Base-by-base conservation (phyloP, 2,888 invertebrate species). In the Eledone cirrhosa region DNA sequence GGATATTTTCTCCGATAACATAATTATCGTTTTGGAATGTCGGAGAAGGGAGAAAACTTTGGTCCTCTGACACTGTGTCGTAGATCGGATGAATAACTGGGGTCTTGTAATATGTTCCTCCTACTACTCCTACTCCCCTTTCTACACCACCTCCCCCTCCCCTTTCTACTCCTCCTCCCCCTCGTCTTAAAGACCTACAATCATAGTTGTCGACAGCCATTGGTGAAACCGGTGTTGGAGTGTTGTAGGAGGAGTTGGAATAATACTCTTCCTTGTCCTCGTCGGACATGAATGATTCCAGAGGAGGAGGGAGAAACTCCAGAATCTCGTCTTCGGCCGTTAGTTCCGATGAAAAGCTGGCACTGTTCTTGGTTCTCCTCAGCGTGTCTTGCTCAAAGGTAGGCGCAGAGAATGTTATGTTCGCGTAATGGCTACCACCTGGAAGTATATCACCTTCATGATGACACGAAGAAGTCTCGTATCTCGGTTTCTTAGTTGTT, bases 281-380 rank as follows among this genome's bases (percentile, higher is more conserved):
- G 19, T 87, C 83, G 0, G 88, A 87, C 79, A 87, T 87, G 48
- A 86, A 85, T 0, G 86, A 87, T 29, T 86, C 87, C 2, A 86
- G 86, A n/a, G 86, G 86, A 78, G 87, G 78, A 41, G 88, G 88
- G 27, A 87, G 87, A 33, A 88, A 87, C 86, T 87, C 86, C 77
- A 87, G 87, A 74, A 87, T 86, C 41, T 41, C 41, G 11, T 41
- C 11, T 5, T 41, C 41, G 11, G 8, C 5, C 11, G 41, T 0
- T 5, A 87, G 88, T 77, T 84, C 82, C 5, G 41, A 41, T 29
- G 86, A 87, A 82, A 88, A 88, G 76, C 86, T 88, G 27, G 87
- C 88, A 27, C 85, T 87, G 83, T 88, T 88, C 77, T 82, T 75
- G 65, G 80, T 48, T 67, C 47, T 41, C 0, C 76, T 11, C 4